A percentile compares a stretch with the other conserved stretches of the same genome.
These are phyloP conservation scores for Apostichopus californicus DNA, from an alignment of 35 echinoderm and acorn worm species.

Conservation along the genomic window DNA sequence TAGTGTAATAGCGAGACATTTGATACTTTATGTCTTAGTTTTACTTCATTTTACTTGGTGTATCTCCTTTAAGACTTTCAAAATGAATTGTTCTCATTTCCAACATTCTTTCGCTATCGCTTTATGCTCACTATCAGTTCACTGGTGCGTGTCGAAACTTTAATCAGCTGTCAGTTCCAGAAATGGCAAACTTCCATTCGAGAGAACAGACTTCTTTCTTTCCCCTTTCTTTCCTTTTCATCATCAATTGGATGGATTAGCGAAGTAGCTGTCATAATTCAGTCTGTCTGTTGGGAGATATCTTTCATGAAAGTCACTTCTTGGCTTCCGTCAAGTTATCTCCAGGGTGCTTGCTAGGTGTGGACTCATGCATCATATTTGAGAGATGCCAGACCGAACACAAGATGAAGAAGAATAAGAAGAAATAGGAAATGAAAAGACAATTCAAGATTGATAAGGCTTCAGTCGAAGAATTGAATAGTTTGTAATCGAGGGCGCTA, in stretches of 20 bases:
- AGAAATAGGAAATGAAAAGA: background rate
- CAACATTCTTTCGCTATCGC: background rate
- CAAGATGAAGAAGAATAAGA: background rate
- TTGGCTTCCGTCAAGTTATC: background rate
- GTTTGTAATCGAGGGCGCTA: too few relatives aligned
- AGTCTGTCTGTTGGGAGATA: background rate
- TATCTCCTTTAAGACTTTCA: too few relatives aligned
- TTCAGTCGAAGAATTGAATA: too few relatives aligned
- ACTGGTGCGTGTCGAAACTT: background rate
- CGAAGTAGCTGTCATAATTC: background rate
- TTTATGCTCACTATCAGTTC: background rate
- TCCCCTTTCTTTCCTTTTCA: background rate
- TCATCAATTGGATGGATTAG: background rate
- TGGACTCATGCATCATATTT: conserved; percentile 14
- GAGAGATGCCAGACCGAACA: background rate
- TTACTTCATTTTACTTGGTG: too few relatives aligned
- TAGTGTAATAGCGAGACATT: too few relatives aligned
- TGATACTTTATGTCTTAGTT: too few relatives aligned
- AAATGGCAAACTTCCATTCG: background rate
- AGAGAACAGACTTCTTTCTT: background rate
- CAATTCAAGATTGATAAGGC: too few relatives aligned
- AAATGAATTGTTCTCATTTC: too few relatives aligned
- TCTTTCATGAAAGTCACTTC: background rate
- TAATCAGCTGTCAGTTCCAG: background rate
- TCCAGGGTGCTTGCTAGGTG: background rate